Evolutionary conservation across 2,888 invertebrate species (phyloP).

Genomic region (Xiphydria camelus): DNA sequence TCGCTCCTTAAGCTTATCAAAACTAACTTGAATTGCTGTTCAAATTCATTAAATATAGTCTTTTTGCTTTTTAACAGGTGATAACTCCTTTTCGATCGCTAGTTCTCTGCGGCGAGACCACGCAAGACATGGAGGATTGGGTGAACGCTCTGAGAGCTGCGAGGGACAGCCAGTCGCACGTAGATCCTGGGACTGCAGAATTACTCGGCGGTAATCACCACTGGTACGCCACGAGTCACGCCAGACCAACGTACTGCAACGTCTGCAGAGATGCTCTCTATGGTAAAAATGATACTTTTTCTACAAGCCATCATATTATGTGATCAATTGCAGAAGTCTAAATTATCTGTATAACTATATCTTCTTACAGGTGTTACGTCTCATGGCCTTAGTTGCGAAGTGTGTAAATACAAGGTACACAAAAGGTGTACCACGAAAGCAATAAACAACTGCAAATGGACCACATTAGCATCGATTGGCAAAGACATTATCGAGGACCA

Average conservation of each 20-base stretch:
- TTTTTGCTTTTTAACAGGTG: constrained; percentile 58
- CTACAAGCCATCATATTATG: background rate
- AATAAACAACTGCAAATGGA: constrained; percentile 96
- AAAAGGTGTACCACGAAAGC: constrained; percentile 93
- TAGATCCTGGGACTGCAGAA: constrained; percentile 63
- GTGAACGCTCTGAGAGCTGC: constrained; percentile 79
- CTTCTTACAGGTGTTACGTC: constrained; percentile 79
- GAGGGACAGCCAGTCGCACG: constrained; percentile 60
- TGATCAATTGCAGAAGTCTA: no score
- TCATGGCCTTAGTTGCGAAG: constrained; percentile 94
- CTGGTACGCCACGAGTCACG: constrained; percentile 92
- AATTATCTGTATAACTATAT: background rate
- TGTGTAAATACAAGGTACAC: constrained; percentile 97
- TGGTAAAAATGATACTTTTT: constrained; percentile 54
- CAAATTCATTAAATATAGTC: constrained; percentile 2
- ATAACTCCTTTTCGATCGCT: constrained; percentile 79
- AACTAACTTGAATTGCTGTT: background rate
- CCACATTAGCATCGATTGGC: constrained; percentile 92
- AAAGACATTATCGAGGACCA: constrained; percentile 91
- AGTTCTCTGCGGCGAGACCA: constrained; percentile 77
- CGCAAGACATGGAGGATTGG: constrained; percentile 93
- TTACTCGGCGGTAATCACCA: constrained; percentile 73
- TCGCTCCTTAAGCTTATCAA: background rate
- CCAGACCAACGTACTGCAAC: constrained; percentile 95
- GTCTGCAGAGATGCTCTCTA: constrained; percentile 91